Evolutionary conservation across 2,888 invertebrate species (phyloP).

Genomic region (Epicampocera succincta): DNA sequence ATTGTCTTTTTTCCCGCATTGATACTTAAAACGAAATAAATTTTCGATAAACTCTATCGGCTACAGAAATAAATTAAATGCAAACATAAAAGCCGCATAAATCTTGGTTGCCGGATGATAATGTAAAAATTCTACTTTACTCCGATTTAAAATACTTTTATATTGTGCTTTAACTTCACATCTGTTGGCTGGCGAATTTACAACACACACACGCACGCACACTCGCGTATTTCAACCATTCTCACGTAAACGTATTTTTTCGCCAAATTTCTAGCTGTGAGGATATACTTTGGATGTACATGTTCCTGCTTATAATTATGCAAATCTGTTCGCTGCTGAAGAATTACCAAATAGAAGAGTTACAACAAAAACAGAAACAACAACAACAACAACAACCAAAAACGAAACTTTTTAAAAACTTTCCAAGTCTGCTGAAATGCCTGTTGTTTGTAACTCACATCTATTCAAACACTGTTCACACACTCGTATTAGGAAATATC

Average conservation of each 20-base stretch:
- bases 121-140: conserved; percentile 39
- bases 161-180: not conserved
- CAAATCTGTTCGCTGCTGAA: conserved; percentile 77
- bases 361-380: not conserved
- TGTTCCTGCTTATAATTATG: conserved; percentile 73
- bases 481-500: no score
- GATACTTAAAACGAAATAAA: conserved; percentile 35
- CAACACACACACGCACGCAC: not conserved
- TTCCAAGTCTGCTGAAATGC: not conserved
- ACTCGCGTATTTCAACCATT: conserved; percentile 1
- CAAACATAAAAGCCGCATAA: conserved; percentile 43
- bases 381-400: no score
- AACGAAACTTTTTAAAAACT: no score
- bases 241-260: conserved; percentile 28
- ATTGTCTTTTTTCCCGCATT: not conserved
- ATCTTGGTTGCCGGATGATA: conserved; percentile 47
- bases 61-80: conserved; percentile 6
- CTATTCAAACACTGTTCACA: not conserved
- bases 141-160: conserved; percentile 50
- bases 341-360: not conserved
- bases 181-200: not conserved
- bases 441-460: not conserved
- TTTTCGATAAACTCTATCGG: conserved; percentile 15
- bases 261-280: conserved; percentile 4
- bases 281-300: conserved; percentile 29